Percentiles rank a stretch among this genome's conserved stretches.
Conservation (phyloP, 2,888 invertebrate species). For the Philopedon plagiatum region DNA sequence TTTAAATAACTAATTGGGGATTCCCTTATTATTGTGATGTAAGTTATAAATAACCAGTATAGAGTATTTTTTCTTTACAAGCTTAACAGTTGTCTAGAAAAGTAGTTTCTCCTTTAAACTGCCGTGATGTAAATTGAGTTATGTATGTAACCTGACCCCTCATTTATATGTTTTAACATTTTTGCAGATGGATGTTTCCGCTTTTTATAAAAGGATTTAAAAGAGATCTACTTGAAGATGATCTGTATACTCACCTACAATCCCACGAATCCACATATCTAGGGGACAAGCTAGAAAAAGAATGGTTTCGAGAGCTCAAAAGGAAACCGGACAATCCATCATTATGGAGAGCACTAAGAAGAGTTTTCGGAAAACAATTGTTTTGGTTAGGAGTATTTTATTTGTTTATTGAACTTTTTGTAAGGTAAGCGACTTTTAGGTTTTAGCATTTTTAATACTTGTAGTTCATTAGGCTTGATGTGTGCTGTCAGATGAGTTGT, state of each 20-base stretch:
- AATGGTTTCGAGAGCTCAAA: slow-evolving; percentile 58
- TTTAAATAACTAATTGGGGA: no score
- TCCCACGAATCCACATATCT: slow-evolving; percentile 67
- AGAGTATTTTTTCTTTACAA: no score
- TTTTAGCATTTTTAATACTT: no score
- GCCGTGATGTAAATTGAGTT: no score
- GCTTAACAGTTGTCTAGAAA: no score
- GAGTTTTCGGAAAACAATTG: slow-evolving; percentile 53
- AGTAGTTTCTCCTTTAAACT: no score
- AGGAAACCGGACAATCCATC: slow-evolving; percentile 55
- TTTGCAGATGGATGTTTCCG: slow-evolving; percentile 71
- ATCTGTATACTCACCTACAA: slow-evolving; percentile 68
- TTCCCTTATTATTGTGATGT: no score
- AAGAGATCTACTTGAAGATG: slow-evolving; percentile 69
- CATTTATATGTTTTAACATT: no score
- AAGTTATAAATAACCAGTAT: no score
- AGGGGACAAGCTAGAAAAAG: slow-evolving; percentile 65
- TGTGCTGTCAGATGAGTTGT: no score
- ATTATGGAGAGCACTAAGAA: slow-evolving; percentile 56
- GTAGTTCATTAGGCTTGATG: no score
- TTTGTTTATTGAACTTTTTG: slow-evolving; percentile 50
- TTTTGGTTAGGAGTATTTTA: slow-evolving; percentile 48
- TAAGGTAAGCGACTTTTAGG: slow-evolving; percentile 51
- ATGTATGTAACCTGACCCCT: no score
- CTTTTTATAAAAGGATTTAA: slow-evolving; percentile 69